phyloP scores from a whole-genome alignment of 2,113 vertebrate species.

The Gyps fulvus region DNA sequence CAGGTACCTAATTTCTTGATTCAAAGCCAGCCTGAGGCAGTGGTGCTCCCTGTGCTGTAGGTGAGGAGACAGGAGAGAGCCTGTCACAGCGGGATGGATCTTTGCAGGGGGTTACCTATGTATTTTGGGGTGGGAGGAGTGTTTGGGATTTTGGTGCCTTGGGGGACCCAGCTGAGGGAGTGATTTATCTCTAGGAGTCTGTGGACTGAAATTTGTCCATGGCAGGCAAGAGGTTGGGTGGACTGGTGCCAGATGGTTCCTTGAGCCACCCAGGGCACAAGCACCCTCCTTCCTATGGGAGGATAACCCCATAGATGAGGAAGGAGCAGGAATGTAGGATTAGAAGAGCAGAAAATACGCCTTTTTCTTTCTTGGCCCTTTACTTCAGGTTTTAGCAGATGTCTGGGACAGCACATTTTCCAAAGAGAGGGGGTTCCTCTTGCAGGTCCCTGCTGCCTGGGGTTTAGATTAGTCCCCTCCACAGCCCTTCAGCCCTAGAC shows the following conservation, averaged over 20 bases:
- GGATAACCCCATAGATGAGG: not conserved
- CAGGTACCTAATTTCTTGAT: conserved; percentile 37
- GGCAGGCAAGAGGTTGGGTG: not conserved
- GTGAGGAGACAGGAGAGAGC: not conserved
- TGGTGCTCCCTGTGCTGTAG: accelerated
- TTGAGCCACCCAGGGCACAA: not conserved
- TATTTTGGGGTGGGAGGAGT: not conserved
- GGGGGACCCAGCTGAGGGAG: not conserved
- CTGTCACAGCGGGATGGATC: not conserved
- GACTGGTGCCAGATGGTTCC: not conserved
- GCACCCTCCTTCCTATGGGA: not conserved
- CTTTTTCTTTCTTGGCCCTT: not conserved
- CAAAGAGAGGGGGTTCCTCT: not conserved
- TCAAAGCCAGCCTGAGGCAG: not conserved
- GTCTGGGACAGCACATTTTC: not conserved
- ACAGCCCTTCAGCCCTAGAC: not conserved
- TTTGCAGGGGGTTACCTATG: not conserved
- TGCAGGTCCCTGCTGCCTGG: not conserved
- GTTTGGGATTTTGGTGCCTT: not conserved
- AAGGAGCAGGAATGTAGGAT: not conserved
- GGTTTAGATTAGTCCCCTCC: not conserved
- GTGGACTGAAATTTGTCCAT: not conserved
- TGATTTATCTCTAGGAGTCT: not conserved
- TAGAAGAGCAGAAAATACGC: not conserved
- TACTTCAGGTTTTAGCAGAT: not conserved